Evolutionary conservation across 2,888 invertebrate genomes (phyloP), one percentile per base, ranked within the genome.

Genomic region (Eumacrocentrus americanus): DNA sequence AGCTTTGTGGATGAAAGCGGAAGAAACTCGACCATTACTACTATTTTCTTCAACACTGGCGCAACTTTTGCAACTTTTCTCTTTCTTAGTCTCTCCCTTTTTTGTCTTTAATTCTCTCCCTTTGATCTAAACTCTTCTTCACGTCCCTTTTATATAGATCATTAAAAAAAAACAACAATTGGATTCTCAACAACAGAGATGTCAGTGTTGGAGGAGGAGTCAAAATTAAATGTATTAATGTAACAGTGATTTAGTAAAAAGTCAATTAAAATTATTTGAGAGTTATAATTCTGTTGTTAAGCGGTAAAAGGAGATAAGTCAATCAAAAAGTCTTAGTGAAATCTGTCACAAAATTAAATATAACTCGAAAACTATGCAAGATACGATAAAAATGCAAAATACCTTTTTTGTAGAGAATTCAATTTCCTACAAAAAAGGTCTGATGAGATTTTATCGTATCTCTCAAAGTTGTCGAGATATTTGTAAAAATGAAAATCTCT

Each of bases 151-250:
- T 40, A 55, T 60, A 2, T 48, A 16, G 18, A 18, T 37, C 18
- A 18, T 37, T n/a, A 38, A 38, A 9, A n/a, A n/a, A n/a, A 22
- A 23, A 38, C 37, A 38, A 34, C 34, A 35, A 38, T 52, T 38
- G 51, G 22, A 18, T n/a, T 23, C 38, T 52, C 23, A 61, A 62
- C 46, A 47, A 48, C 48, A n/a, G n/a, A n/a, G n/a, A n/a, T n/a
- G 44, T 7, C 37, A 46, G 18, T 12, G 40, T 42, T 40, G 25
- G 55, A 9, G 4, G 29, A 29, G 29, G 29, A 29, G 9, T 29
- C 9, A 9, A 29, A 29, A 6, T 29, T 6, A 29, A 29, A 29
- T n/a, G n/a, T n/a, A n/a, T n/a, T n/a, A 29, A 4, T 9, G 29
- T 29, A 29, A 29, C 29, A 29, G 29, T 6, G 5, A 6, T 29